Evolutionary conservation across 2,113 vertebrate genomes (phyloP), one percentile per base, ranked within the genome.

Genomic region (Struthio camelus): DNA sequence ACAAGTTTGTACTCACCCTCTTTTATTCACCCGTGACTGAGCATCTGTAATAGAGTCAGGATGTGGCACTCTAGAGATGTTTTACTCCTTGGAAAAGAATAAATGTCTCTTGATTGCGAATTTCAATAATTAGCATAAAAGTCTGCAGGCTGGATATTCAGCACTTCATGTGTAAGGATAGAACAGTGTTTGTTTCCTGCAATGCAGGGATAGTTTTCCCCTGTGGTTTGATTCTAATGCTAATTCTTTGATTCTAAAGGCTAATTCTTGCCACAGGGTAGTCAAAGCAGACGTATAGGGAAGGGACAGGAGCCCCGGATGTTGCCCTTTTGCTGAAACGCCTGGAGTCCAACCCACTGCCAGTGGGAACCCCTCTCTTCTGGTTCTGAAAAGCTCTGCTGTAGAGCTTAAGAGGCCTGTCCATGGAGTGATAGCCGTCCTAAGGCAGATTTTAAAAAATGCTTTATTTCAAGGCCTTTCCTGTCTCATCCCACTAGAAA

Each of bases 381-480:
- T 54, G 34, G 17, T 28, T 58, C 14, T 71, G 58, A 30, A 44
- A 32, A 30, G 51, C 64, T 70, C 54, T 67, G 48, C 61, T 46
- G 6, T 3, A 22, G 36, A 30, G 54, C 15, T 34, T 4, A 5
- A 51, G 71, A 78, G 75, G 12, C 18, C 36, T 27, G 32, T 27
- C 27, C n/a, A 5, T 1, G 0, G 40, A 54, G 54, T 28, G 62
- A 8, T 42, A 16, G 9, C 67, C 14, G 19, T 69, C 51, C 13
- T 2, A 5, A 1, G 34, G 72, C 66, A 36, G 53, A 3, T 14
- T 16, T 64, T 34, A 38, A 32, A 3, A 0, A 14, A 16, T 10
- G 14, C 25, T 53, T 38, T 8, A 44, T 34, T 30, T n/a, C n/a
- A 17, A 34, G 28, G 7, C 50, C 51, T 69, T n/a, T 20, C 44